Evolutionary conservation across 2,888 invertebrate species (phyloP).

Genomic region (Eupithecia abbreviata): DNA sequence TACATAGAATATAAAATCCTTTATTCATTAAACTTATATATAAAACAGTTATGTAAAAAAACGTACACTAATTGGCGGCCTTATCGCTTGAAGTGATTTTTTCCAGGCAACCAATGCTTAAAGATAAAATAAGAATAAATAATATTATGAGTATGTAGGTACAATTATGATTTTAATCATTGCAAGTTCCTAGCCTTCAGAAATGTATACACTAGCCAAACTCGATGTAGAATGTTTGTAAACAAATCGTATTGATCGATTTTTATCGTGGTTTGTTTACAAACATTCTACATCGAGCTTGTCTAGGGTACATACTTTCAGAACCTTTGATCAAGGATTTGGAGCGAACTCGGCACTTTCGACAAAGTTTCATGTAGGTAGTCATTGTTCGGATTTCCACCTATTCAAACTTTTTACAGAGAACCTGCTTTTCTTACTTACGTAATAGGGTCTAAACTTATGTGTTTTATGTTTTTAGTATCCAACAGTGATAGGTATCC

Average conservation of each 20-base stretch:
- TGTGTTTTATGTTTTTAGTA: not conserved
- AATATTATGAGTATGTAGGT: too few species aligned
- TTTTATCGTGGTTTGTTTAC: too few species aligned
- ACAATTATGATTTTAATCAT: not conserved
- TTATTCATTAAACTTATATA: too few species aligned
- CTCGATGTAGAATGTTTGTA: too few species aligned
- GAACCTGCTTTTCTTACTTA: not conserved
- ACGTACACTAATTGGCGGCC: too few species aligned
- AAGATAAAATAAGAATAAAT: too few species aligned
- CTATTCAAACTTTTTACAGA: not conserved
- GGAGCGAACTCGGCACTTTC: not conserved
- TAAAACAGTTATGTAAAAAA: too few species aligned
- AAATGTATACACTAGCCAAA: not conserved
- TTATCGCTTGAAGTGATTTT: too few species aligned
- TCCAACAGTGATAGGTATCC: not conserved
- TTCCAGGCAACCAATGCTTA: too few species aligned
- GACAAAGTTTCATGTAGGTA: not conserved
- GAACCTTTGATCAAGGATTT: not conserved
- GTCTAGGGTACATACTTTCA: not conserved
- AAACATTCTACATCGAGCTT: too few species aligned
- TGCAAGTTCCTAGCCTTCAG: not conserved
- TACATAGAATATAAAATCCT: too few species aligned
- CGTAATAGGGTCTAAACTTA: not conserved
- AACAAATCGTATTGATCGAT: too few species aligned
- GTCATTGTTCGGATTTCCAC: not conserved